Evolutionary conservation across 2,888 invertebrate species (phyloP).

Genomic region (Perithous albicinctus): DNA sequence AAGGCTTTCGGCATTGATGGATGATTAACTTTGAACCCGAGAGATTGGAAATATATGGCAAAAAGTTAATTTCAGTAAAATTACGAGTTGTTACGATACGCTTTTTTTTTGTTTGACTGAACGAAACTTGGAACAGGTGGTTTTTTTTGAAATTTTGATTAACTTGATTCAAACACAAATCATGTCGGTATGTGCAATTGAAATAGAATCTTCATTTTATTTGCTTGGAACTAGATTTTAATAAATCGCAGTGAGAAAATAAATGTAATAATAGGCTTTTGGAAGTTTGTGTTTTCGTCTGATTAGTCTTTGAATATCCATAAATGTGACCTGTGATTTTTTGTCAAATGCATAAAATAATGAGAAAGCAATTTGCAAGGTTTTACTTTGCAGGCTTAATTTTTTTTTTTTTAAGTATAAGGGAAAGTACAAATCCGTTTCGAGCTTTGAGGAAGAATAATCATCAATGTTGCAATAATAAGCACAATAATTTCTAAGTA

Average conservation of each 20-base stretch:
- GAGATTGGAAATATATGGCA: neutral
- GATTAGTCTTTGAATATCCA: too few species aligned
- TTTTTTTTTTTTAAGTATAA: too few species aligned
- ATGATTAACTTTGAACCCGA: neutral
- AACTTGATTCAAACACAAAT: neutral
- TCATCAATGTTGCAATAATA: neutral
- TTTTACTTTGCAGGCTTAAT: too few species aligned
- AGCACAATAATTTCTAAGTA: too few species aligned
- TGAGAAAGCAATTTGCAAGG: neutral
- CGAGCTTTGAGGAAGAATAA: too few species aligned
- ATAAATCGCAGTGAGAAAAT: too few species aligned
- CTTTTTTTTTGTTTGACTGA: neutral
- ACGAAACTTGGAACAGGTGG: neutral
- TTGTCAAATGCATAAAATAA: too few species aligned
- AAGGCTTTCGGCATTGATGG: neutral
- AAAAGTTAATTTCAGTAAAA: constrained; percentile 4
- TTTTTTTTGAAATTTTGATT: neutral
- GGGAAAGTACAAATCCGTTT: too few species aligned
- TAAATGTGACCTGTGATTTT: too few species aligned
- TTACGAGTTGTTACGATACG: neutral
- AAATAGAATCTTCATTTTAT: neutral
- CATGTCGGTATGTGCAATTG: neutral
- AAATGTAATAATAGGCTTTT: too few species aligned
- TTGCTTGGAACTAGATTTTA: too few species aligned
- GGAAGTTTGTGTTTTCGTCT: neutral